phyloP scores from a whole-genome alignment of 2,888 invertebrate genomes.

The Syrista parreyssii region DNA sequence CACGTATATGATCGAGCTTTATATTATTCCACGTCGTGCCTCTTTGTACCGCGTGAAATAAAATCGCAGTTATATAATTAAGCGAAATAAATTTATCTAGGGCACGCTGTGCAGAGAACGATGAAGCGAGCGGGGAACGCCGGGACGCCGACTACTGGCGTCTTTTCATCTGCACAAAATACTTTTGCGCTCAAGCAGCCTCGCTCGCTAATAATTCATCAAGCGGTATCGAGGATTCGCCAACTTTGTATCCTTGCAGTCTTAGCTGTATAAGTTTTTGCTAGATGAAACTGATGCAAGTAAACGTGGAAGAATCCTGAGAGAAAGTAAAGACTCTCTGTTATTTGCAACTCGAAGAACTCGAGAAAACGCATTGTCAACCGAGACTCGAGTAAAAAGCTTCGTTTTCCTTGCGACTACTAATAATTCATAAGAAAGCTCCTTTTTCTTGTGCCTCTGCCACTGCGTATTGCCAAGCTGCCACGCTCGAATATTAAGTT shows the following conservation, averaged over 20 bases:
- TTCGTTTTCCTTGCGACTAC: not conserved
- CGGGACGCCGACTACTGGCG: not conserved
- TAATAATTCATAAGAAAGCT: not conserved
- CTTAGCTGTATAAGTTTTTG: not conserved
- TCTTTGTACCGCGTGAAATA: not conserved
- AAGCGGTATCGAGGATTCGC: not conserved
- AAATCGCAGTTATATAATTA: not conserved
- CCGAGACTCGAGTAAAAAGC: not conserved
- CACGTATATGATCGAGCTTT: not conserved
- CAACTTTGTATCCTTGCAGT: not conserved
- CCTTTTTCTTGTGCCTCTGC: not conserved
- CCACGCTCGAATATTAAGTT: not conserved
- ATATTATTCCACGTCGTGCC: not conserved
- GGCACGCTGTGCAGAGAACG: not conserved
- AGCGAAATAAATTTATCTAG: not conserved
- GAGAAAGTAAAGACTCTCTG: not conserved
- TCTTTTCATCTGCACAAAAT: not conserved
- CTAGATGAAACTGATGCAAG: not conserved
- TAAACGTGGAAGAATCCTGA: not conserved
- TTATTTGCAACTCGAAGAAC: not conserved
- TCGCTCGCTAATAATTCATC: no score
- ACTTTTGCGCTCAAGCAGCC: not conserved
- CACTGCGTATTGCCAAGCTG: not conserved
- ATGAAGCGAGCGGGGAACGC: not conserved
- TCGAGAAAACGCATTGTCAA: not conserved